Conservation (phyloP, 2,888 invertebrate species). For the Branchellion lobata region DNA sequence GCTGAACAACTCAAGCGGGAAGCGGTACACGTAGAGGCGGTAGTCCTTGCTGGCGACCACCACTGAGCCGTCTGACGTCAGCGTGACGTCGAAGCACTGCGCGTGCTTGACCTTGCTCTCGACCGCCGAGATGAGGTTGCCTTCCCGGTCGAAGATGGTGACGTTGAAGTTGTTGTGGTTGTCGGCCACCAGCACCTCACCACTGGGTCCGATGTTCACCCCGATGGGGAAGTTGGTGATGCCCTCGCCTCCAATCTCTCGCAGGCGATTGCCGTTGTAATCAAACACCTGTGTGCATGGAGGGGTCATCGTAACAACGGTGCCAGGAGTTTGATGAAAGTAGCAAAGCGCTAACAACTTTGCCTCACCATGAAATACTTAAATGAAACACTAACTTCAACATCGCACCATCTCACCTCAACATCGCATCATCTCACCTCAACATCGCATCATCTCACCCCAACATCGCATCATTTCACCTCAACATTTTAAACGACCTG, state of each 20-base stretch:
- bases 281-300: constrained; percentile 66
- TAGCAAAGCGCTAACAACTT: no score
- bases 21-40: constrained; percentile 49
- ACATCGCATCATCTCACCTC: no score
- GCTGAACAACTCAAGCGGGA: constrained; percentile 4
- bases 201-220: constrained; percentile 46
- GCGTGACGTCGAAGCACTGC: constrained; percentile 51
- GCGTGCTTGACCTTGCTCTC: constrained; percentile 52
- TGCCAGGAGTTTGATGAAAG: no score
- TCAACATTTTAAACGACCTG: no score
- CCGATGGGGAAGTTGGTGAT: constrained; percentile 49
- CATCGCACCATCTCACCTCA: no score
- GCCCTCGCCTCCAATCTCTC: constrained; percentile 49
- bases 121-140: constrained; percentile 48
- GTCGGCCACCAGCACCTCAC: constrained; percentile 51
- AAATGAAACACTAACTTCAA: no score
- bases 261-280: constrained; percentile 47
- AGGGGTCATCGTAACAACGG: no score
- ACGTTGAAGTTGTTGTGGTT: constrained; percentile 53
- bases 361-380: no score
- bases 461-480: no score
- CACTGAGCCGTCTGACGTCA: constrained; percentile 49
- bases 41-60: constrained; percentile 51
- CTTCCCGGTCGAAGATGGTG: constrained; percentile 50
- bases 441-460: no score